Evolutionary conservation across 2,888 invertebrate genomes (phyloP).

Genomic region (Ormyrus labotus): DNA sequence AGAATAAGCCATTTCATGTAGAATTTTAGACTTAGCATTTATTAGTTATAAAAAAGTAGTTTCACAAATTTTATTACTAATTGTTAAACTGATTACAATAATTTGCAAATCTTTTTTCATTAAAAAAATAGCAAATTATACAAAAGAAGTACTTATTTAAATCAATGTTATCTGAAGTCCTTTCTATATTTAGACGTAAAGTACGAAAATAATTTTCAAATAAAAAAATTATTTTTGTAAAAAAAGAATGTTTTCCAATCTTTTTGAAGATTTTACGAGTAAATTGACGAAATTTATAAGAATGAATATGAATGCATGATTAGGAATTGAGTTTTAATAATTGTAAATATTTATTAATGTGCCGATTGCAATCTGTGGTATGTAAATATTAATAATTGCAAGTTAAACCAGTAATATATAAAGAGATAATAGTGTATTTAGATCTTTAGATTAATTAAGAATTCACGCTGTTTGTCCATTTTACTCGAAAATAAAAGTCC

Average conservation of each 20-base stretch:
- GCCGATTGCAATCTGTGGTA: constrained; percentile 42
- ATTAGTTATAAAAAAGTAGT: too few relatives aligned
- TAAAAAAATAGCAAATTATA: constrained; percentile 13
- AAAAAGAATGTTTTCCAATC: background rate
- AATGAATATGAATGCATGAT: constrained; percentile 45
- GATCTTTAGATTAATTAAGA: constrained; percentile 13
- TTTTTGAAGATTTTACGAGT: constrained; percentile 18
- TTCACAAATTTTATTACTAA: too few relatives aligned
- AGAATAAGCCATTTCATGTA: too few relatives aligned
- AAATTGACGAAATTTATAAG: constrained; percentile 12
- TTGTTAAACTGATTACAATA: background rate
- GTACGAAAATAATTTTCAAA: constrained; percentile 8
- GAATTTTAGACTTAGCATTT: too few relatives aligned
- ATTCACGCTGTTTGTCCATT: background rate
- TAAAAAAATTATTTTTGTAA: constrained; percentile 12
- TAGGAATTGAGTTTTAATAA: constrained; percentile 48
- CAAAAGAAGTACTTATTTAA: constrained; percentile 41
- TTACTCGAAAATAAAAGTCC: constrained; percentile 1
- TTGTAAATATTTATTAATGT: constrained; percentile 56
- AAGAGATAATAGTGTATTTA: constrained; percentile 6
- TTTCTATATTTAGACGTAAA: background rate
- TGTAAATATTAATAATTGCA: constrained; percentile 55
- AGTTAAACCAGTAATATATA: constrained; percentile 4
- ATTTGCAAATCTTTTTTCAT: background rate
- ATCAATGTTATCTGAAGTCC: background rate